phyloP scores from a whole-genome alignment of 2,797 vertebrate genomes.

The Falco rusticolus region DNA sequence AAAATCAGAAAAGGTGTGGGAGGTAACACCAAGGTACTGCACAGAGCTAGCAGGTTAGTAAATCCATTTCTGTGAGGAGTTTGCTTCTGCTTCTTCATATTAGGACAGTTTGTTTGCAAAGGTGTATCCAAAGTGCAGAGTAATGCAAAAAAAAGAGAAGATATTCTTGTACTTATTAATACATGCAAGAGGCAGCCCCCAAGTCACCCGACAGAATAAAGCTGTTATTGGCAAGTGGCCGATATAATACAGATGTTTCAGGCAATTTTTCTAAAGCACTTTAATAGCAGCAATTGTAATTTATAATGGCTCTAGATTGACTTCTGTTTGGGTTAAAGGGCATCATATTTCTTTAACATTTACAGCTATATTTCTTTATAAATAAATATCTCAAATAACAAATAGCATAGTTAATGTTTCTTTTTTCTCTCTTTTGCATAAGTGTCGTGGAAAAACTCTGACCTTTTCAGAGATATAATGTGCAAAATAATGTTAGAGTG shows the following conservation, averaged over 20 bases:
- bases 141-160: conserved; percentile 70
- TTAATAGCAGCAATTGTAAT: conserved; percentile 81
- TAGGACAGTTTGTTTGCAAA: conserved; percentile 71
- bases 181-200: conserved; percentile 96
- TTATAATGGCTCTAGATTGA: conserved; percentile 79
- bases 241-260: conserved; percentile 83
- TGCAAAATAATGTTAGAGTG: conserved; percentile 79
- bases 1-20: conserved; percentile 79
- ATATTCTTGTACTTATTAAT: conserved; percentile 81
- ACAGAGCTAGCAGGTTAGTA: conserved; percentile 89
- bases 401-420: conserved; percentile 76
- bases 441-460: conserved; percentile 75
- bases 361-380: conserved; percentile 80
- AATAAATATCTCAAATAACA: conserved; percentile 82
- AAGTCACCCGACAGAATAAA: conserved; percentile 92
- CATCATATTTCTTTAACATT: conserved; percentile 77
- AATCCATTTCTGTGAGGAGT: conserved; percentile 80
- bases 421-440: conserved; percentile 81
- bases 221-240: conserved; percentile 89
- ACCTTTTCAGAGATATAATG: conserved; percentile 77
- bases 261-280: conserved; percentile 84
- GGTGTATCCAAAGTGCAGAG: conserved; percentile 81
- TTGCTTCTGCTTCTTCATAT: conserved; percentile 72
- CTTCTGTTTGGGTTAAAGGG: conserved; percentile 78
- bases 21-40: conserved; percentile 88